These are phyloP conservation scores for Bombus confusus DNA, from an alignment of 1,140 invertebrate species.

Conservation along the genomic window DNA sequence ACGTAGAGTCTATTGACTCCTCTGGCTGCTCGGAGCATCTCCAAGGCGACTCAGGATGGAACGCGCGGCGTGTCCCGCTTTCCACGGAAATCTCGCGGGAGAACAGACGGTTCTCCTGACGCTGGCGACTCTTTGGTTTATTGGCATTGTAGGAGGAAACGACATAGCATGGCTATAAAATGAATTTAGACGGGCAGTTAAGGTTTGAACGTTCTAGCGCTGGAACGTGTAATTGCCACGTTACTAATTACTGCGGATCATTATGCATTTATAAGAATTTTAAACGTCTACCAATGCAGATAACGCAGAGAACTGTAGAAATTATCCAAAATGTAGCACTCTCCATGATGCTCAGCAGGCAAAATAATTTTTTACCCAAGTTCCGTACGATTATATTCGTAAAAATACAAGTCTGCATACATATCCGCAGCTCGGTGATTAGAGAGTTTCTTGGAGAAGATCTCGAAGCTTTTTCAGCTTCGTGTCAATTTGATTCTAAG, in stretches of 20 bases:
- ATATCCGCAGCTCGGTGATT: no score
- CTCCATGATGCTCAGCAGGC: no score
- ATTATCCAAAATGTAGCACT: no score
- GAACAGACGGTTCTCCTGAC: not conserved
- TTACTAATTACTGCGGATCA: no score
- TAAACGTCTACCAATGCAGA: no score
- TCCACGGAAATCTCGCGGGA: constrained; percentile 31
- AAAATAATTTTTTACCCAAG: no score
- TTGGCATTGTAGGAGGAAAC: not conserved
- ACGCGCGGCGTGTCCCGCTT: constrained; percentile 54
- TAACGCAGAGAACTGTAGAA: no score
- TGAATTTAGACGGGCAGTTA: not conserved
- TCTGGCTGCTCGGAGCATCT: constrained; percentile 29
- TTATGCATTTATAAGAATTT: no score
- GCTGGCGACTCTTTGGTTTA: constrained; percentile 1
- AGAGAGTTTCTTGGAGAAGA: not conserved
- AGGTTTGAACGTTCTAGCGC: not conserved
- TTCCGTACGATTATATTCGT: no score
- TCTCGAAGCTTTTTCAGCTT: not conserved
- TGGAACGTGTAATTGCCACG: not conserved
- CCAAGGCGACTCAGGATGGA: constrained; percentile 65
- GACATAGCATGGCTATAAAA: not conserved
- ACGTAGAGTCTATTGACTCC: constrained; percentile 64
- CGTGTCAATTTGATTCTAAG: not conserved
- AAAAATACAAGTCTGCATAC: no score